A percentile compares a stretch with the other conserved stretches of the same genome.
phyloP scores from a whole-genome alignment of 2,797 vertebrate species.

The Hemibagrus guttatus region DNA sequence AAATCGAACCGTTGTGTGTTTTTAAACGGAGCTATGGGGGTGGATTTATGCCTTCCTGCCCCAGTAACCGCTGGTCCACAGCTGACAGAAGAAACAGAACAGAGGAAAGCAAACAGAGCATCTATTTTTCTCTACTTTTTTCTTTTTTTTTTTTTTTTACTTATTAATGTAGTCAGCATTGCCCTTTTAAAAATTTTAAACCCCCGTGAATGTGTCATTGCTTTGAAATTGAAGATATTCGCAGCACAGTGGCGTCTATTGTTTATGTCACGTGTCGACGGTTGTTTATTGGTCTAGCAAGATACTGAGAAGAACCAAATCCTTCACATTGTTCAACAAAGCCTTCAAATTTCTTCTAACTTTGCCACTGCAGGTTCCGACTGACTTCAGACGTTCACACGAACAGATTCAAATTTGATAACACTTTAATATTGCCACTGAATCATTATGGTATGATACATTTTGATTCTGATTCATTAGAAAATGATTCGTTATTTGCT shows the following conservation, averaged over 20 bases:
- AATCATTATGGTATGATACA: not conserved
- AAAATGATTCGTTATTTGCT: not conserved
- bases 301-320: not conserved
- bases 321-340: not conserved
- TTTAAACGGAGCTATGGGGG: not conserved
- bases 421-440: not conserved
- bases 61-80: not conserved
- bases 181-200: constrained; percentile 19
- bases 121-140: too few relatives aligned
- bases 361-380: not conserved
- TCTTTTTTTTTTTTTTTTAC: constrained; percentile 5
- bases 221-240: constrained; percentile 20
- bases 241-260: constrained; percentile 20
- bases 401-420: not conserved
- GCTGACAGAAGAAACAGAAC: constrained; percentile 16
- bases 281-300: not conserved
- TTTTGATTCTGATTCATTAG: not conserved
- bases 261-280: not conserved
- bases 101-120: constrained; percentile 25
- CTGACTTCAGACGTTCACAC: not conserved
- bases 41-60: constrained; percentile 1
- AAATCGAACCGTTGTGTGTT: not conserved
- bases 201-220: constrained; percentile 14
- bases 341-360: not conserved
- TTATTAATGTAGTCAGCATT: constrained; percentile 35